Evolutionary conservation across 2,888 invertebrate genomes (phyloP).

Genomic region (Aplocera efformata): DNA sequence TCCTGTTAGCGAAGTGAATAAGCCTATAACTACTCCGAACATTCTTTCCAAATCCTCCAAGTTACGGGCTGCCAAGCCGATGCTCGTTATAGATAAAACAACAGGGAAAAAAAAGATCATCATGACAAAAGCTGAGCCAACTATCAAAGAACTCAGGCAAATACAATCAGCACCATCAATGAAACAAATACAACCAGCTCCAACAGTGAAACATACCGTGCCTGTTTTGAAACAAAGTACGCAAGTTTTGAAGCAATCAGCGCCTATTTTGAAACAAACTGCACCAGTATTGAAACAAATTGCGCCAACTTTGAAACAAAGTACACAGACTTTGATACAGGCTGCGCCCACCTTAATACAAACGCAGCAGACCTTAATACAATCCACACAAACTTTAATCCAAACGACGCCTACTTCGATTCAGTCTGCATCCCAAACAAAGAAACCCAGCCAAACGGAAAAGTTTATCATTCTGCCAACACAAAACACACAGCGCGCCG

Average conservation of each 20-base stretch:
- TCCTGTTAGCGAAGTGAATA: constrained; percentile 52
- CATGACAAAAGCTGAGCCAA: constrained; percentile 61
- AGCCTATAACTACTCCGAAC: constrained; percentile 69
- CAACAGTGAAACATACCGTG: constrained; percentile 14
- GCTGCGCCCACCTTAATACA: constrained; percentile 10
- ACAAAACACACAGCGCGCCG: constrained; percentile 53
- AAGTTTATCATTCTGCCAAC: constrained; percentile 71
- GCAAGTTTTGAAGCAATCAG: not conserved
- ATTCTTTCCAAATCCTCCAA: constrained; percentile 74
- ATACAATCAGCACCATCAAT: constrained; percentile 13
- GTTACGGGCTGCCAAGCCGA: constrained; percentile 66
- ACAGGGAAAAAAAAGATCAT: constrained; percentile 74
- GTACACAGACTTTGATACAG: constrained; percentile 5
- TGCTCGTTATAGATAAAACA: constrained; percentile 70
- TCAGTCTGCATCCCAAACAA: constrained; percentile 53
- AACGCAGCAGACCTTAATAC: constrained; percentile 8
- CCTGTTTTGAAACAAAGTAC: constrained; percentile 3
- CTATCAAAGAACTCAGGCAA: constrained; percentile 59
- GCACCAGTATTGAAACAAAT: constrained; percentile 1
- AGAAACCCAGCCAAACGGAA: constrained; percentile 43
- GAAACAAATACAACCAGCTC: constrained; percentile 18
- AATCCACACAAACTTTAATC: constrained; percentile 7
- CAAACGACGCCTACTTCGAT: constrained; percentile 37
- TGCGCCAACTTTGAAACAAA: constrained; percentile 7
- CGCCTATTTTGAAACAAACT: constrained; percentile 12